Evolutionary conservation across 2,888 invertebrate species (phyloP).

Genomic region (Eilema griseolum): DNA sequence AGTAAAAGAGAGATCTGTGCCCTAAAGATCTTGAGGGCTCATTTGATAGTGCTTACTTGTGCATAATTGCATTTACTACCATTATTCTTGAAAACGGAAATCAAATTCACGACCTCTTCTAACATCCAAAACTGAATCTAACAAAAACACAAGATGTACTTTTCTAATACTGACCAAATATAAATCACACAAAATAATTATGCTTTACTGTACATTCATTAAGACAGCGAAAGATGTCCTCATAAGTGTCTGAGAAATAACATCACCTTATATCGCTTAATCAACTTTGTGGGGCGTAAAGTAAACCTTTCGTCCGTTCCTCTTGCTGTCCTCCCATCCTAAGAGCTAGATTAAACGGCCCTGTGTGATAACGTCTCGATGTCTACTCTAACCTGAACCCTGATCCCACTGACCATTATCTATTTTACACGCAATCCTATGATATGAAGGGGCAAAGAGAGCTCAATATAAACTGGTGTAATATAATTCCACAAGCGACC

Average conservation of each 20-base stretch:
- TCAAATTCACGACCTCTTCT: background rate
- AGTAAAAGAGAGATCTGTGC: no score
- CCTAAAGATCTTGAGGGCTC: no score
- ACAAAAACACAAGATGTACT: conserved; percentile 15
- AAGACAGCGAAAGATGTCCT: conserved; percentile 59
- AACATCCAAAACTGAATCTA: background rate
- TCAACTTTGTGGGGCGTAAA: conserved; percentile 71
- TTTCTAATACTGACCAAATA: conserved; percentile 42
- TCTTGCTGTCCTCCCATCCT: conserved; percentile 60
- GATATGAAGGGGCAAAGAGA: conserved; percentile 41
- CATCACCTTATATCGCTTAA: conserved; percentile 74
- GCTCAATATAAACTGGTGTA: conserved; percentile 64
- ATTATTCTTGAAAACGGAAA: background rate
- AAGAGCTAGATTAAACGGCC: conserved; percentile 84
- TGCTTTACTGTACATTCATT: conserved; percentile 64
- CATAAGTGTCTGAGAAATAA: conserved; percentile 72
- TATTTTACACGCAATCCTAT: conserved; percentile 11
- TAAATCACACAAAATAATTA: conserved; percentile 56
- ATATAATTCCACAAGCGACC: conserved; percentile 74
- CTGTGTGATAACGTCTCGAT: conserved; percentile 74
- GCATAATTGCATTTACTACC: background rate
- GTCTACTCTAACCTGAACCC: conserved; percentile 63
- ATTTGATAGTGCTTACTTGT: background rate
- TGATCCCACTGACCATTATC: conserved; percentile 27
- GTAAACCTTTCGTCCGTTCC: conserved; percentile 61